phyloP scores from a whole-genome alignment of 2,113 vertebrate species.

The Ivindomyrus marchei region DNA sequence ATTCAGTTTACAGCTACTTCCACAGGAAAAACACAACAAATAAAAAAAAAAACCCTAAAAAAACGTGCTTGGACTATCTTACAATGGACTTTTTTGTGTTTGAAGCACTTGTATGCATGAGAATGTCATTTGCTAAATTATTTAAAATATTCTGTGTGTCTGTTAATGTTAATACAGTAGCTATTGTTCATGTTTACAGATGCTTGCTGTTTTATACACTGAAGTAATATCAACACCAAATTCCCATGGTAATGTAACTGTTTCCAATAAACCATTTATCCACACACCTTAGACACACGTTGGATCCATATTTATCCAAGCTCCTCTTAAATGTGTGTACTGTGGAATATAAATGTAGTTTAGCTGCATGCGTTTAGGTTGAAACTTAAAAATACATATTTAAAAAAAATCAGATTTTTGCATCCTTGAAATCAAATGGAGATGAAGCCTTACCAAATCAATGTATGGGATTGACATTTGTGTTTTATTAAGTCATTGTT shows the following conservation, averaged over 20 bases:
- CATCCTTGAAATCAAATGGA: constrained; percentile 75
- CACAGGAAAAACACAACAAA: constrained; percentile 52
- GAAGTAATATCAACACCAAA: constrained; percentile 71
- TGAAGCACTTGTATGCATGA: constrained; percentile 98
- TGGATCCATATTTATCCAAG: constrained; percentile 48
- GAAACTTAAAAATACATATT: constrained; percentile 67
- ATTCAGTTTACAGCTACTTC: constrained; percentile 91
- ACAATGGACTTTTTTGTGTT: constrained; percentile 99
- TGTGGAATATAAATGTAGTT: constrained; percentile 79
- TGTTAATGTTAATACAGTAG: constrained; percentile 67
- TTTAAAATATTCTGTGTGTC: constrained; percentile 71
- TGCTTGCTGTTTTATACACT: constrained; percentile 78
- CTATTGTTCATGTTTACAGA: constrained; percentile 82
- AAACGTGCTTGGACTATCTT: constrained; percentile 94
- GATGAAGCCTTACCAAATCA: constrained; percentile 73
- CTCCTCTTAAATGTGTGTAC: constrained; percentile 69
- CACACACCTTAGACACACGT: constrained; percentile 62
- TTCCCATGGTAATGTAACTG: constrained; percentile 78
- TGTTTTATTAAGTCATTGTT: constrained; percentile 53
- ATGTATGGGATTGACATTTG: constrained; percentile 61
- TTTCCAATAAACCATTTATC: constrained; percentile 71
- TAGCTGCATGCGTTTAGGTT: constrained; percentile 95
- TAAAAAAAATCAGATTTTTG: constrained; percentile 62
- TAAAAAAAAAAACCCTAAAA: constrained; percentile 19
- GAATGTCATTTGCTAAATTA: constrained; percentile 98